Evolutionary conservation across 2,797 vertebrate genomes (phyloP), one percentile per base, ranked within the genome.

Genomic region (Cacajao melanocephalus): DNA sequence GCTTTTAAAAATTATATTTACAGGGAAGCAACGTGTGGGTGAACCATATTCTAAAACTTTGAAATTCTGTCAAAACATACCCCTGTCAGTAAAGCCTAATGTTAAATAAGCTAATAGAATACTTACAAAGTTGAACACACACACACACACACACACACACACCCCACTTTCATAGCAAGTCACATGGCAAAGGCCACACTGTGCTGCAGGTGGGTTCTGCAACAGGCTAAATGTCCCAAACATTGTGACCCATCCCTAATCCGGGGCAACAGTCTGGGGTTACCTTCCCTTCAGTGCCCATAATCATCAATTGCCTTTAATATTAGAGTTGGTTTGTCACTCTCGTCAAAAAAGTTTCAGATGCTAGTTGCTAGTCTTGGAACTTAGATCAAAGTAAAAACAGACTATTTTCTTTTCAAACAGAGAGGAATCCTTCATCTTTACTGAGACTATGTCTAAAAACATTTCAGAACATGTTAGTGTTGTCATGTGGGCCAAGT

Each of bases 371-470:
- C 48, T 80, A 30, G 78, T 28, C 67, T 79, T 85, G 26, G 82
- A 70, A 58, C n/a, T 79, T 11, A 64, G 57, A 84, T 36, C 80
- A 95, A 70, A 88, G 80, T 33, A 78, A 86, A 94, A 94, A 52
- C 86, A 90, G 33, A 48, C 5, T 73, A 70, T 82, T 95, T 98
- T 94, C 81, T 94, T 88, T 92, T 41, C 72, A 75, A 93, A 93
- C 58, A 73, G 88, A 70, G 79, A 0, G 3, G 91, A 76, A 36
- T 87, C 36, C 83, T 93, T 94, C 70, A 50, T 80, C 83, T 61
- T 84, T 5, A 72, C 50, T 41, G 72, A 88, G 22, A 33, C 4
- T 11, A 72, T 76, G 46, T 90, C 67, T 76, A 61, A 76, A 81
- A 95, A 88, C 82, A 88, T 39, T 81, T 96, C 73, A 55, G 70